Evolutionary conservation across 2,113 vertebrate genomes (phyloP), one percentile per base, ranked within the genome.

Genomic region (Anas platyrhynchos): DNA sequence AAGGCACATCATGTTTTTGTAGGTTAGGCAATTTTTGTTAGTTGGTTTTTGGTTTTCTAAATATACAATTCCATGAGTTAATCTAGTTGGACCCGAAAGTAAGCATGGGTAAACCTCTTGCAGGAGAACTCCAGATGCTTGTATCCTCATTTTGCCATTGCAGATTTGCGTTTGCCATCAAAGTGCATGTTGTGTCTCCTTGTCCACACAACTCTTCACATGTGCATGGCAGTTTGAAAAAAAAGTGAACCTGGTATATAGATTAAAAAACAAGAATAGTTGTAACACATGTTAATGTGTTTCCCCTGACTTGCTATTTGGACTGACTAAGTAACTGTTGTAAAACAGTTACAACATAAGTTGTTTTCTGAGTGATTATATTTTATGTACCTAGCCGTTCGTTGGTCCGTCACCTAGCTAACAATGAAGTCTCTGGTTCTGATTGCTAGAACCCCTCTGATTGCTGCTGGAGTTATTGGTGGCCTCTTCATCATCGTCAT

Each of bases 401-500:
- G 87, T 71, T 34, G 50, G 29, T 76, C 26, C 73, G 52, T 80
- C 26, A 55, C 69, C 43, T 68, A 52, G 46, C 79, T 91, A 67
- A 91, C 62, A 81, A 56, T 88, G 8, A 71, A 95, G 62, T 83
- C 21, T 97, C 48, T 93, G 58, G 20, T 97, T 97, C 84, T 97
- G 91, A 61, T 97, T 96, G 94, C 11, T 97, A 99, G 99, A 97
- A 99, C 99, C 9, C 99, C 99, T 32, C 97, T 99, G 93, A 99
- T 99, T 52, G 99, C 99, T 38, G 99, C 99, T 0, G 99, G 99
- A 81, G 98, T 99, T 62, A 99, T 99, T 31, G 99, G 99, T 2
- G 98, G 99, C 13, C 98, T 99, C 81, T 99, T 99, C 90, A 98
- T 99, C 95, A 94, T 99, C 43, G 98, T 99, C 97, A 99, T 99